Conservation (phyloP, 2,113 vertebrate genomes). For the Bos indicus region DNA sequence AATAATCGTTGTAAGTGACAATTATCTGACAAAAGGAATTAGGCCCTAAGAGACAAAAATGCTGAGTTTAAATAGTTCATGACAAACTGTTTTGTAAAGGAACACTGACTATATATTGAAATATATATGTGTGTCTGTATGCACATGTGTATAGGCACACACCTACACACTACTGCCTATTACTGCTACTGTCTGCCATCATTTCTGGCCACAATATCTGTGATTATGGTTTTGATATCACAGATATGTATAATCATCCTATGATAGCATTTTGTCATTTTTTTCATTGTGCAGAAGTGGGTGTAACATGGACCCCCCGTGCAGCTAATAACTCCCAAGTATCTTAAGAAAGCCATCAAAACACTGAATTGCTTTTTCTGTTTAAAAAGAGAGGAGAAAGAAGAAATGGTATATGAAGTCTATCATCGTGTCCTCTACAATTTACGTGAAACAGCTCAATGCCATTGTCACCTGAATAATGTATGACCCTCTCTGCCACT, state of each 20-base stretch:
- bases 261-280: constrained; percentile 8
- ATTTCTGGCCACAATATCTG: background rate
- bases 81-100: background rate
- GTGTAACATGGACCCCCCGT: background rate
- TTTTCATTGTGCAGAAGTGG: background rate
- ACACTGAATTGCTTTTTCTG: background rate
- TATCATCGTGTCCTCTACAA: background rate
- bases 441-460: background rate
- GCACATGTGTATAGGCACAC: too few species aligned
- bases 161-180: background rate
- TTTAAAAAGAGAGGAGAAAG: background rate
- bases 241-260: background rate
- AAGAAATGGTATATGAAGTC: background rate
- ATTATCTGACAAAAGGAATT: constrained; percentile 22
- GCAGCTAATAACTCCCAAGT: constrained; percentile 7
- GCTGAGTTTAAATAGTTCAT: background rate
- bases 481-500: background rate
- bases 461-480: constrained; percentile 13
- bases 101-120: background rate
- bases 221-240: constrained; percentile 23
- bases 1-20: background rate
- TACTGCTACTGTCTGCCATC: background rate
- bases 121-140: background rate
- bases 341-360: constrained; percentile 8
- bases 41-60: background rate